phyloP scores from a whole-genome alignment of 2,113 vertebrate genomes.

The Rhinopomastus cyanomelas region DNA sequence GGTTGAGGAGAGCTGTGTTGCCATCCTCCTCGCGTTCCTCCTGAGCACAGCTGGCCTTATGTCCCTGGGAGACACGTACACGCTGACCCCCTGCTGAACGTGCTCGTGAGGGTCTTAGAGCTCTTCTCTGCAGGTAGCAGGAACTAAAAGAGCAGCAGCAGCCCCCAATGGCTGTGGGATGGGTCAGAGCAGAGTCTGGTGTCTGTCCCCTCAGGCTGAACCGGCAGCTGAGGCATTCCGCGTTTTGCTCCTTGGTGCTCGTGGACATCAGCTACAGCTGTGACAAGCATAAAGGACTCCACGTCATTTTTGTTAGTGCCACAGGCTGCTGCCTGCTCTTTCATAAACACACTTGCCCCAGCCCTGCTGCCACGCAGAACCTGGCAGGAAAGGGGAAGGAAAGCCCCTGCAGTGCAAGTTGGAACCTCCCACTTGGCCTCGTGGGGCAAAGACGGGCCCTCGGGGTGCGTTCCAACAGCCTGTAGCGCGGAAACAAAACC shows the following conservation, averaged over 20 bases:
- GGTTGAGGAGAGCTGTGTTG: not conserved
- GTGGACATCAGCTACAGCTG: not conserved
- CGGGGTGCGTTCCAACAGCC: not conserved
- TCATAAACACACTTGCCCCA: not conserved
- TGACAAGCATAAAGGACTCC: not conserved
- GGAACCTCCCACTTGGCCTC: not conserved
- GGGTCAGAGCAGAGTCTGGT: accelerated
- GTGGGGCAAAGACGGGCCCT: not conserved
- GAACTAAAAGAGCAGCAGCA: not conserved
- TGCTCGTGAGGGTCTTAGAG: not conserved
- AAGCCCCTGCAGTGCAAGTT: accelerated
- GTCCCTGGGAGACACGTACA: accelerated
- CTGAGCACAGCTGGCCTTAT: not conserved
- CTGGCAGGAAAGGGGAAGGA: accelerated
- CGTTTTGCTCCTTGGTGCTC: not conserved
- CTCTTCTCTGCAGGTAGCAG: accelerated
- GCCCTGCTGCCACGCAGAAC: not conserved
- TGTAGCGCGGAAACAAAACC: not conserved
- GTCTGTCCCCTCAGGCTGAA: not conserved
- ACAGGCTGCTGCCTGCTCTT: not conserved
- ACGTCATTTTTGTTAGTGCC: not conserved
- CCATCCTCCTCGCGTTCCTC: not conserved
- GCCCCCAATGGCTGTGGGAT: not conserved
- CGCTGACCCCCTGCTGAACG: accelerated
- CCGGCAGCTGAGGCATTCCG: accelerated